phyloP scores from a whole-genome alignment of 2,113 vertebrate species.

The Rhegmatorhina hoffmannsi region DNA sequence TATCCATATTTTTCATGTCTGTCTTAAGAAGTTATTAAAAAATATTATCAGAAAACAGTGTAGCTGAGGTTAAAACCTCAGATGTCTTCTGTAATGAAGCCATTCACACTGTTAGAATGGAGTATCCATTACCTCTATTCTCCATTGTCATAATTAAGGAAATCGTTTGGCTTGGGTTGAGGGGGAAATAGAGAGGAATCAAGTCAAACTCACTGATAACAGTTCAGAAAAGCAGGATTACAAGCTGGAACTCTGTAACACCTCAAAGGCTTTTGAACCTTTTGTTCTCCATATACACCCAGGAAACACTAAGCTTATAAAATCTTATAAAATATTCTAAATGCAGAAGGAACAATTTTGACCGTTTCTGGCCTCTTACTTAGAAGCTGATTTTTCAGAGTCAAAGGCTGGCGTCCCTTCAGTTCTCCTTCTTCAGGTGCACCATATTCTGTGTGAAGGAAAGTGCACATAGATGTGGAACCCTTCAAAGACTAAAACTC shows the following conservation, averaged over 20 bases:
- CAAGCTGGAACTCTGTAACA: neutral
- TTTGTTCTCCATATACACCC: neutral
- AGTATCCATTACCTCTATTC: neutral
- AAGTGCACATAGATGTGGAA: neutral
- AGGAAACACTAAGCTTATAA: neutral
- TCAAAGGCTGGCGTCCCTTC: constrained; percentile 75
- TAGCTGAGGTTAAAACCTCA: neutral
- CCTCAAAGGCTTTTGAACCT: neutral
- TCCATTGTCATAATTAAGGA: neutral
- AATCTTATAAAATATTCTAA: neutral
- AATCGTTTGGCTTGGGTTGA: neutral
- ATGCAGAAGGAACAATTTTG: neutral
- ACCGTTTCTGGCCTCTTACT: constrained; percentile 78
- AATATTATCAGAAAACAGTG: neutral
- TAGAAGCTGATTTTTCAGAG: constrained; percentile 90
- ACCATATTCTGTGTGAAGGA: constrained; percentile 83
- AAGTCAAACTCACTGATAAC: neutral
- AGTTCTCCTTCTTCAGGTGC: constrained; percentile 89
- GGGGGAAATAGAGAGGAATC: neutral
- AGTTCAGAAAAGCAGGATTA: neutral
- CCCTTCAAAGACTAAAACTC: neutral
- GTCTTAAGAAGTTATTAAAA: neutral
- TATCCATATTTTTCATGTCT: neutral
- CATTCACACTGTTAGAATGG: neutral
- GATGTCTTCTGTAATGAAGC: neutral